A percentile compares a stretch with the other conserved stretches of the same genome.
phyloP scores from a whole-genome alignment of 2,797 vertebrate genomes.

The Podarcis lilfordi region DNA sequence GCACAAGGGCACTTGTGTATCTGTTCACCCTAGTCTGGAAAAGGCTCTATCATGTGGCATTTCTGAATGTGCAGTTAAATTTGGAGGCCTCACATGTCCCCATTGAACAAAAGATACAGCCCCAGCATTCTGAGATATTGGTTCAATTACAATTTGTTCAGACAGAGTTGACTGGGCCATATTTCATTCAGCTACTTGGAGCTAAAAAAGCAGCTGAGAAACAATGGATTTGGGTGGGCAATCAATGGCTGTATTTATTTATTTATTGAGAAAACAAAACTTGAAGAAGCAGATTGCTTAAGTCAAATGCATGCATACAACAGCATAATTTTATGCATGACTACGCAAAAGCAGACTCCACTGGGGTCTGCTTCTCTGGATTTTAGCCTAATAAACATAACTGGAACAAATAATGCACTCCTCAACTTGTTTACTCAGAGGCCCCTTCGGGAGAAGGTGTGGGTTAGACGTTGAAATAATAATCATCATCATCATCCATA shows the following conservation, averaged over 20 bases:
- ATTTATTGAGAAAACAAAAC: neutral
- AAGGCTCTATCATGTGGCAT: neutral
- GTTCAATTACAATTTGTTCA: slow-evolving; percentile 24
- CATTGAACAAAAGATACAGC: neutral
- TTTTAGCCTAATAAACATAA: neutral
- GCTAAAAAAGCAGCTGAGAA: slow-evolving; percentile 7
- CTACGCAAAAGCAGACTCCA: too few species aligned
- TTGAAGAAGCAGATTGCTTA: neutral
- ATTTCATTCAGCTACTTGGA: slow-evolving; percentile 18
- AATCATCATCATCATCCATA: too few species aligned
- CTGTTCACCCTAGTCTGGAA: neutral
- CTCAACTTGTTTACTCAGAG: too few species aligned
- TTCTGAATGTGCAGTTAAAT: neutral
- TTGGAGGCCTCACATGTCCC: neutral
- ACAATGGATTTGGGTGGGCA: neutral
- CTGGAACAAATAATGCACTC: neutral
- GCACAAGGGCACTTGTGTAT: neutral
- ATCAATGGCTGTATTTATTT: neutral
- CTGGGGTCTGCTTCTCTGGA: too few species aligned
- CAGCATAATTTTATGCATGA: too few species aligned
- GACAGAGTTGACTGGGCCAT: slow-evolving; percentile 1
- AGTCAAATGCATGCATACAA: neutral
- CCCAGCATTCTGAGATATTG: slow-evolving; percentile 17
- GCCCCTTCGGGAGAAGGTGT: too few species aligned
- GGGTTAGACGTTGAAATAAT: too few species aligned